phyloP scores from a whole-genome alignment of 2,888 invertebrate species.

The Synanthedon myopaeformis region DNA sequence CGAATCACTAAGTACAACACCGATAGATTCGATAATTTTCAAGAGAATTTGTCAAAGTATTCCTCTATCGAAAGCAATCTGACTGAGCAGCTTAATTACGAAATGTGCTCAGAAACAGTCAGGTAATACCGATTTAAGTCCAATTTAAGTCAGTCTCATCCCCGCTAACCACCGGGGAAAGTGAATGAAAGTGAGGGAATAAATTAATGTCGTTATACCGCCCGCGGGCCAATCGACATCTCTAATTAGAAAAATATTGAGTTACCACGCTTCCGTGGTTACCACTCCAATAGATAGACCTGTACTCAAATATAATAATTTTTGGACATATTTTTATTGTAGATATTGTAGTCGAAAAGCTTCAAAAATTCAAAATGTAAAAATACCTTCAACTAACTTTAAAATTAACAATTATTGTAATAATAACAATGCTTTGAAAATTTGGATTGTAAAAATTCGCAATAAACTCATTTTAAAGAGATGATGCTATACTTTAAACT shows the following conservation, averaged over 20 bases:
- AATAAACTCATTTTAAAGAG: too few relatives aligned
- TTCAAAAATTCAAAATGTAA: too few relatives aligned
- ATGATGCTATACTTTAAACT: too few relatives aligned
- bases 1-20: too few relatives aligned
- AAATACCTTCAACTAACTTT: too few relatives aligned
- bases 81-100: constrained; percentile 49
- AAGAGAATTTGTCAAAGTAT: constrained; percentile 12
- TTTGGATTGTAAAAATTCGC: too few relatives aligned
- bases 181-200: constrained; percentile 45
- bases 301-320: too few relatives aligned
- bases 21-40: neutral
- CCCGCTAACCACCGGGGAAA: constrained; percentile 23
- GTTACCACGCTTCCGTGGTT: constrained; percentile 9
- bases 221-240: constrained; percentile 20
- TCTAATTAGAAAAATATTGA: constrained; percentile 37
- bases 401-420: too few relatives aligned
- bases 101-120: constrained; percentile 41
- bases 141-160: constrained; percentile 35
- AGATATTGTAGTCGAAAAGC: too few relatives aligned
- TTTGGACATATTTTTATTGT: too few relatives aligned
- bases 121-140: constrained; percentile 35
- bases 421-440: too few relatives aligned
- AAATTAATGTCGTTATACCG: constrained; percentile 36
- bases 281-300: neutral
- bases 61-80: constrained; percentile 43